Base-by-base conservation (phyloP, 2,797 vertebrate genomes). In the Cirrhinus molitorella region DNA sequence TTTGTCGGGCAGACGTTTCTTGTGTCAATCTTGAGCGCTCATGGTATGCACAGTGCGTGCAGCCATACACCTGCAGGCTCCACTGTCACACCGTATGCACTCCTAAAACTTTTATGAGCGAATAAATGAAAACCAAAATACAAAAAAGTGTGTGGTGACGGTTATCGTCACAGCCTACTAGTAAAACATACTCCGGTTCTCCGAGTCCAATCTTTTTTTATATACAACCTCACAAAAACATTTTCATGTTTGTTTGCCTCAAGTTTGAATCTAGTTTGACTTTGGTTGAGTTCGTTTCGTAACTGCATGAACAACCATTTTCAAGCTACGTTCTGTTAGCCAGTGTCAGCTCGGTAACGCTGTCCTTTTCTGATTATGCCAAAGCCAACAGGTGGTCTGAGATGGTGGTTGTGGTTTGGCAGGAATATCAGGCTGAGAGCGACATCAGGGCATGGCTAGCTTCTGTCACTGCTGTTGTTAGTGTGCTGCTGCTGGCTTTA, bases 351-450 rank as follows among this genome's bases (percentile, higher is more conserved):
- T 74, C 65, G 40, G 51, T 59, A 40, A 51, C 2, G 8, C 61
- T 79, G 61, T 16, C 61, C 31, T 67, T 79, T 79, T 51, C 13
- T 67, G 77, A 79, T 67, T 79, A 67, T 66, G 77, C 77, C 63
- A 53, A 66, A 79, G 45, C 47, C 77, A 67, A 49, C 63, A 37
- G 61, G 63, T 79, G 61, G 63, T 53, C 45, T 53, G 28, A 67
- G 47, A 67, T 49, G 59, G 25, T 40, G 61, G 19, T 23, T 37
- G 21, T 51, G 43, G 25, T 79, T 16, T 67, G 47, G 45, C 28
- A 25, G 77, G 13, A 66, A 40, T 67, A 25, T 66, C 61, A 63
- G 74, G 17, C 40, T 79, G 77, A 23, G 28, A 1, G 59, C 10
- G 76, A 47, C 74, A 63, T 47, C 5, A 59, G 37, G 57, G 16